Percentiles rank a stretch among this genome's conserved stretches.
These are phyloP conservation scores for Acanthurus lineatus DNA, from an alignment of 2,797 vertebrate species.

Conservation along the genomic window DNA sequence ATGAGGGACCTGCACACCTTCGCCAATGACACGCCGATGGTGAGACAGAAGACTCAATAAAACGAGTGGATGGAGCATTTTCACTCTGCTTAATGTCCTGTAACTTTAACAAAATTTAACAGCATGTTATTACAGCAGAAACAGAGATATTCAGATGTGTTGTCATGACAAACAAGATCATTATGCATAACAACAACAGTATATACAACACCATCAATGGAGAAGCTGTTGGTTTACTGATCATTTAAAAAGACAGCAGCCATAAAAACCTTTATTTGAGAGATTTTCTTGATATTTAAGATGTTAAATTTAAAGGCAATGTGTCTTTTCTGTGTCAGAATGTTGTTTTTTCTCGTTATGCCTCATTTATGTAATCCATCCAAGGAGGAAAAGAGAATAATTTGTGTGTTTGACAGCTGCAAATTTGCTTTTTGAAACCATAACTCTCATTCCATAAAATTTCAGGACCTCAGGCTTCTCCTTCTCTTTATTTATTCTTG, in stretches of 20 bases:
- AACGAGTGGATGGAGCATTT: accelerated
- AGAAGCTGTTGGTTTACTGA: background rate
- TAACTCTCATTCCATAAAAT: background rate
- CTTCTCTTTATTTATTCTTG: background rate
- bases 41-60: slow-evolving; percentile 68
- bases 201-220: background rate
- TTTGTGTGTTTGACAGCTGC: background rate
- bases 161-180: background rate
- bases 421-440: slow-evolving; percentile 6
- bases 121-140: background rate
- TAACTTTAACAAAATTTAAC: background rate
- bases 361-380: slow-evolving; percentile 8
- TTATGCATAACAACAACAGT: background rate
- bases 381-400: background rate
- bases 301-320: background rate
- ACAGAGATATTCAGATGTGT: background rate
- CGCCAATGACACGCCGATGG: slow-evolving; percentile 88
- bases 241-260: background rate
- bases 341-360: background rate
- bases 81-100: background rate
- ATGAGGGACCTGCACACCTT: slow-evolving; percentile 92
- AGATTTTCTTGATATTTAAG: background rate
- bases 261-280: background rate
- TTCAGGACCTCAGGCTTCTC: background rate
- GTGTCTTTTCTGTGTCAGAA: background rate